These are phyloP conservation scores for Spodoptera littoralis DNA, from an alignment of 2,888 invertebrate genomes.

Conservation along the genomic window DNA sequence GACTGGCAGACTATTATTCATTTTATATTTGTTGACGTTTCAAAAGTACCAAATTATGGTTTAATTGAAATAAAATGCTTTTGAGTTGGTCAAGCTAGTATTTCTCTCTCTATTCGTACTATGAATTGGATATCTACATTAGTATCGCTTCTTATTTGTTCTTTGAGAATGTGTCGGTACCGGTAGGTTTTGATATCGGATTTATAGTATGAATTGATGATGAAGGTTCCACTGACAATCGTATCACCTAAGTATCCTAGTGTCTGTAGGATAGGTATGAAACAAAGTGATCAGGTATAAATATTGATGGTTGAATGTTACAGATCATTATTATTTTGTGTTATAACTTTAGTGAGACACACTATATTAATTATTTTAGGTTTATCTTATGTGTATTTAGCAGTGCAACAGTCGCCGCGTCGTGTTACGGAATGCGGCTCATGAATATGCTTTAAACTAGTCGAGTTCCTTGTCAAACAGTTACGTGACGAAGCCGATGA, in stretches of 20 bases:
- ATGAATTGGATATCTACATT: conserved; percentile 24
- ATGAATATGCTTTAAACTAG: no score
- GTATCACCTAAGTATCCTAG: conserved; percentile 38
- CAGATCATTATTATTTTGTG: background rate
- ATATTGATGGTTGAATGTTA: conserved; percentile 34
- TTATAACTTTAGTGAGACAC: no score
- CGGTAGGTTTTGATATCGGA: conserved; percentile 15
- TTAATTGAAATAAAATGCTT: no score
- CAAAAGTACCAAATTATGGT: no score
- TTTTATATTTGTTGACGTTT: no score
- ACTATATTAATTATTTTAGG: no score
- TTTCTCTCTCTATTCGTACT: conserved; percentile 1
- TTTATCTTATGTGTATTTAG: background rate
- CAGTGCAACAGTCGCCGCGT: no score
- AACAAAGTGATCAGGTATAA: conserved; percentile 23
- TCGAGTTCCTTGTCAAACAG: no score
- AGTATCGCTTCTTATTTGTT: conserved; percentile 47
- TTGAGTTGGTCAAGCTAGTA: no score
- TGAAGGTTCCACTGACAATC: background rate
- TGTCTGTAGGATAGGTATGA: conserved; percentile 41
- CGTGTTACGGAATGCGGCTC: no score
- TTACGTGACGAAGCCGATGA: no score
- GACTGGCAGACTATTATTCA: no score
- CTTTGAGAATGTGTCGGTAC: conserved; percentile 39
- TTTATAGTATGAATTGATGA: conserved; percentile 18